These are phyloP conservation scores for Rhopalosiphum padi DNA, from an alignment of 1,140 invertebrate species.

Conservation along the genomic window DNA sequence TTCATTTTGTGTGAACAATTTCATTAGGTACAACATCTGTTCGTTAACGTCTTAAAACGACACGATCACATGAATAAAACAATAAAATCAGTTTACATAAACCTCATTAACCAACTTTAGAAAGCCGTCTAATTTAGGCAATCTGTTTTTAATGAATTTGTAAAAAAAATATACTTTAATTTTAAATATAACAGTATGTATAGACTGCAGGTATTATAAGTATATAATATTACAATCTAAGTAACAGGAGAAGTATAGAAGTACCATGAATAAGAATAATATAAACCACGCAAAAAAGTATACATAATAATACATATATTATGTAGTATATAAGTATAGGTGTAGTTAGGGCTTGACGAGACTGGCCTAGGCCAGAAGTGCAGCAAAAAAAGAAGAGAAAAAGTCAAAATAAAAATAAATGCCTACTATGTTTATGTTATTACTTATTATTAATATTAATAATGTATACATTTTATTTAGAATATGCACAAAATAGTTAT, in stretches of 20 bases:
- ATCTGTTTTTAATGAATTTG: neutral
- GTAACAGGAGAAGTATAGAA: neutral
- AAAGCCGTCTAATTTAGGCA: neutral
- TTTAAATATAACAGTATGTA: neutral
- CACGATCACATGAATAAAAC: conserved; percentile 11
- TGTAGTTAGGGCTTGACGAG: too few relatives aligned
- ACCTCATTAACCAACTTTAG: neutral
- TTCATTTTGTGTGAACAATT: conserved; percentile 15
- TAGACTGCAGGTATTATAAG: neutral
- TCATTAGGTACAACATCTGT: conserved; percentile 25
- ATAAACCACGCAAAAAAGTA: neutral
- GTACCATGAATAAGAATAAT: neutral
- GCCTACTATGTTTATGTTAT: too few relatives aligned
- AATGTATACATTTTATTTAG: too few relatives aligned
- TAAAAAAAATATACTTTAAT: neutral
- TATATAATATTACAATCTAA: neutral
- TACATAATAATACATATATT: neutral
- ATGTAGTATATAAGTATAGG: too few relatives aligned
- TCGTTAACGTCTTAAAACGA: neutral
- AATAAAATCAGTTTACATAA: neutral
- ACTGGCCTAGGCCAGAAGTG: too few relatives aligned
- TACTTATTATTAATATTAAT: too few relatives aligned
- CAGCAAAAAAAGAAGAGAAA: too few relatives aligned
- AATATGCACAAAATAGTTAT: too few relatives aligned
- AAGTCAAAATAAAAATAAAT: too few relatives aligned